A percentile compares a stretch with the other conserved stretches of the same genome.
Conservation (phyloP, 2,113 vertebrate species). For the Neomonachus schauinslandi region DNA sequence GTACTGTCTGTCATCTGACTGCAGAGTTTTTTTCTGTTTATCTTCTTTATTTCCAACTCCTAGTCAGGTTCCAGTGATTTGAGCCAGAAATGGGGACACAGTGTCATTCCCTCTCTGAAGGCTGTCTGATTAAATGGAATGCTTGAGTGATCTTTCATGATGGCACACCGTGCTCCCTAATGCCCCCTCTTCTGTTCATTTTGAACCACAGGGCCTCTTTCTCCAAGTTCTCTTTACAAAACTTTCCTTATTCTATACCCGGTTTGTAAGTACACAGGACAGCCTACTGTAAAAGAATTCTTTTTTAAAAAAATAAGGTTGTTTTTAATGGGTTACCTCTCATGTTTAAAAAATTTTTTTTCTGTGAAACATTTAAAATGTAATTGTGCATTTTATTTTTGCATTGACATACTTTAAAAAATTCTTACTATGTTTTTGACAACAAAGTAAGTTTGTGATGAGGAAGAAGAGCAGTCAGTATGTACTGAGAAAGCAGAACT, state of each 20-base stretch:
- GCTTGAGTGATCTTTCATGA: neutral
- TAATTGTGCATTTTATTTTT: conserved; percentile 43
- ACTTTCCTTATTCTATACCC: neutral
- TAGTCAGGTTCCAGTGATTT: conserved; percentile 7
- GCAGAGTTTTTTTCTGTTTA: neutral
- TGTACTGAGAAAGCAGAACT: neutral
- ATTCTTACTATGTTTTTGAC: conserved; percentile 43
- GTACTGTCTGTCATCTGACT: neutral
- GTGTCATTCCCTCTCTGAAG: neutral
- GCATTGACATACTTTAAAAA: conserved; percentile 25
- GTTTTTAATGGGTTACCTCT: neutral
- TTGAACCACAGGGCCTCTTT: neutral
- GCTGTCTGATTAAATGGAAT: neutral
- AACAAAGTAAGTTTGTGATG: conserved; percentile 26
- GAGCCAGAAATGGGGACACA: neutral
- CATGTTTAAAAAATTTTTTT: conserved; percentile 1
- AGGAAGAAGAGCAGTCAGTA: neutral
- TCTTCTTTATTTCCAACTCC: neutral
- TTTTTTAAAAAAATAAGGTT: neutral
- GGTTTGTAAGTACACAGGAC: neutral
- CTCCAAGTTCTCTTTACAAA: neutral
- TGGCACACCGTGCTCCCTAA: neutral
- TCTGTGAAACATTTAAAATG: conserved; percentile 28
- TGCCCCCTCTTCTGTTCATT: neutral
- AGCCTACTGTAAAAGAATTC: neutral